A percentile compares a stretch with the other conserved stretches of the same genome.
Evolutionary conservation across 2,113 vertebrate genomes (phyloP).

Genomic region (Forbesichthys agassizii): DNA sequence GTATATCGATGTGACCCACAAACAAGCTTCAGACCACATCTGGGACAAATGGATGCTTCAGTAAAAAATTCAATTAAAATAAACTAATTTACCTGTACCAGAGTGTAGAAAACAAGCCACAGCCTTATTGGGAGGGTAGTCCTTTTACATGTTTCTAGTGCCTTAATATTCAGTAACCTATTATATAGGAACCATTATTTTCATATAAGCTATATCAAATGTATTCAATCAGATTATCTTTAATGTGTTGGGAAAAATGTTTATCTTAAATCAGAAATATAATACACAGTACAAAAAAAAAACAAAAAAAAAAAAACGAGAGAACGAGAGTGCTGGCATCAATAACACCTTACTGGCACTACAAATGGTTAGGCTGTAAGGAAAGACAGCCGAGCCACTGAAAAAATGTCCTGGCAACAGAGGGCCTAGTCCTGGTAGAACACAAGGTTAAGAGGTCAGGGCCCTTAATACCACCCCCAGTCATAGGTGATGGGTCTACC

Average conservation of each 20-base stretch:
- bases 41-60: constrained; percentile 6
- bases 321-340: constrained; percentile 37
- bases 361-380: constrained; percentile 50
- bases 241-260: constrained; percentile 25
- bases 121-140: constrained; percentile 42
- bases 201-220: constrained; percentile 25
- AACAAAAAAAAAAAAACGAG: constrained; percentile 23
- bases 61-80: constrained; percentile 15
- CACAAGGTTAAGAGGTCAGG: constrained; percentile 42
- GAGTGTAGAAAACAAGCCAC: constrained; percentile 47
- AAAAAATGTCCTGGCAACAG: constrained; percentile 40
- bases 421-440: constrained; percentile 46
- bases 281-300: constrained; percentile 31
- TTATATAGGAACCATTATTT: constrained; percentile 3
- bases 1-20: constrained; percentile 6
- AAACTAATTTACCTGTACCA: constrained; percentile 43
- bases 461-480: constrained; percentile 44
- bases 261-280: constrained; percentile 36
- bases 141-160: constrained; percentile 44
- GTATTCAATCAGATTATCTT: constrained; percentile 46
- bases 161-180: constrained; percentile 32
- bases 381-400: constrained; percentile 51
- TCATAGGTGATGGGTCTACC: constrained; percentile 55
- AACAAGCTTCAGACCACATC: constrained; percentile 18
- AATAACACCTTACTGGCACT: constrained; percentile 56